A percentile compares a stretch with the other conserved stretches of the same genome.
Conservation (phyloP, 2,888 invertebrate genomes). For the Scaptomyza reducta region DNA sequence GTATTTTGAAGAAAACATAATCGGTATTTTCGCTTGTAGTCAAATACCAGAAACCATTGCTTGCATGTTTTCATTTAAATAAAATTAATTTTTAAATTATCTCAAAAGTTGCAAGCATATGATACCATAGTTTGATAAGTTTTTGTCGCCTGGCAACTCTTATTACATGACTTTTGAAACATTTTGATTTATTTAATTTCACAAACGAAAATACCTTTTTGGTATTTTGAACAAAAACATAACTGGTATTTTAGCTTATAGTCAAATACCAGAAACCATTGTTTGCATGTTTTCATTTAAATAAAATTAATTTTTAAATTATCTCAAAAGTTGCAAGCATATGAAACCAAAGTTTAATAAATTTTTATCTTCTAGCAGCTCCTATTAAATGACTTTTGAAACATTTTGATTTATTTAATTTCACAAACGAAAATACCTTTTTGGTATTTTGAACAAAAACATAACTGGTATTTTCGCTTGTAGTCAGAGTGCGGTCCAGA, state of each 20-base stretch:
- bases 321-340: not conserved
- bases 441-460: constrained; percentile 29
- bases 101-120: not conserved
- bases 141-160: not conserved
- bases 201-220: constrained; percentile 12
- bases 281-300: not conserved
- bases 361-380: not conserved
- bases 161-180: not conserved
- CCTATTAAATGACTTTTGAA: not conserved
- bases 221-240: constrained; percentile 28
- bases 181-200: not conserved
- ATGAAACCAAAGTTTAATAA: not conserved
- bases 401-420: not conserved
- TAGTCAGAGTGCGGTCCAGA: constrained; percentile 52
- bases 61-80: not conserved
- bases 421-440: constrained; percentile 12
- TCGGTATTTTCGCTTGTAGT: too few relatives aligned
- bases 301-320: not conserved
- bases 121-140: not conserved
- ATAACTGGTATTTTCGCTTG: constrained; percentile 30
- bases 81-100: not conserved
- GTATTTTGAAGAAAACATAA: constrained; percentile 28
- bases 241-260: too few relatives aligned
- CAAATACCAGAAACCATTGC: too few relatives aligned
- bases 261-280: too few relatives aligned